phyloP scores from a whole-genome alignment of 2,797 vertebrate species.

The Poeciliopsis paucimaculata region DNA sequence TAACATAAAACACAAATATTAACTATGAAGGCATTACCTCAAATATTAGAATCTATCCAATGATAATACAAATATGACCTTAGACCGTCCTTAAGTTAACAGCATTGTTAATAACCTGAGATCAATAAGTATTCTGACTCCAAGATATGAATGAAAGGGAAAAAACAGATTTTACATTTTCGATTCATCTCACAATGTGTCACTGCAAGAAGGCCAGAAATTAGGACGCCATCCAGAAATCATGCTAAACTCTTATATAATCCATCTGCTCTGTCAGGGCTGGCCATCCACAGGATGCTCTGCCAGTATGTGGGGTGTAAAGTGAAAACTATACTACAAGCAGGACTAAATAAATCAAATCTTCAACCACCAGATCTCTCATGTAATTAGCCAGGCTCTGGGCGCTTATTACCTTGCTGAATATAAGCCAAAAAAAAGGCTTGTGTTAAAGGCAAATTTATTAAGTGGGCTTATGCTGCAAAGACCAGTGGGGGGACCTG shows the following conservation, averaged over 20 bases:
- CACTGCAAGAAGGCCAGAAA: slow-evolving; percentile 24
- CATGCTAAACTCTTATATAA: slow-evolving; percentile 56
- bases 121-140: neutral
- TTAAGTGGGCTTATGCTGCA: slow-evolving; percentile 26
- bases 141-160: neutral
- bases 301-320: slow-evolving; percentile 44
- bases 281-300: slow-evolving; percentile 42
- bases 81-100: neutral
- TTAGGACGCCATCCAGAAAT: slow-evolving; percentile 37
- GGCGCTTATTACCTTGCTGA: slow-evolving; percentile 4
- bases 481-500: slow-evolving; percentile 13
- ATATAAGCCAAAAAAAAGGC: neutral
- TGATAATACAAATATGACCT: neutral
- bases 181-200: slow-evolving; percentile 48
- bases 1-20: neutral
- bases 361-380: slow-evolving; percentile 2
- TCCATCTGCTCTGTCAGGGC: slow-evolving; percentile 45
- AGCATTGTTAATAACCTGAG: neutral
- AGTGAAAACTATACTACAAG: slow-evolving; percentile 32
- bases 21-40: neutral
- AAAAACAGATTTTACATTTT: slow-evolving; percentile 42
- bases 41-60: neutral
- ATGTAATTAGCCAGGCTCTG: slow-evolving; percentile 7
- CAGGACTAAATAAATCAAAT: slow-evolving; percentile 31
- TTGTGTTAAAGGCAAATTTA: slow-evolving; percentile 13